phyloP scores from a whole-genome alignment of 2,888 invertebrate species.

The Orthosia gracilis region DNA sequence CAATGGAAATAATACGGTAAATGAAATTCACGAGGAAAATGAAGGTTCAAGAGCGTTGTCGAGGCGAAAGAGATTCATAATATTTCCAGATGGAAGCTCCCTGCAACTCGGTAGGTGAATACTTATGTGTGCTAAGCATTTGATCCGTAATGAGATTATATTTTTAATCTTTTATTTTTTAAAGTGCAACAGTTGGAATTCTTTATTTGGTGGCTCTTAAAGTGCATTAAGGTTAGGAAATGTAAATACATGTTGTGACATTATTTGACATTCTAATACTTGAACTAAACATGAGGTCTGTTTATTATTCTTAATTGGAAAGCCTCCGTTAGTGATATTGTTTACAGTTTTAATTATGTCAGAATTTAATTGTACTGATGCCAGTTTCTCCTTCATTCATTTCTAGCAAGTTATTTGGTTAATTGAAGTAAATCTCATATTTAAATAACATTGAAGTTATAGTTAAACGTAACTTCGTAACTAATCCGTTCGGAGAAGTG shows the following conservation, averaged over 20 bases:
- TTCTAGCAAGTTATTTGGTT: not conserved
- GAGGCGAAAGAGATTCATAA: constrained; percentile 91
- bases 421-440: not conserved
- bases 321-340: constrained; percentile 15
- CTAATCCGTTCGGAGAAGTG: constrained; percentile 17
- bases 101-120: constrained; percentile 90
- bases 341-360: constrained; percentile 9
- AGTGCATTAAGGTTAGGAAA: constrained; percentile 9
- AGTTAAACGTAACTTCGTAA: constrained; percentile 2
- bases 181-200: constrained; percentile 11
- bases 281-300: constrained; percentile 7
- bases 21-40: constrained; percentile 72
- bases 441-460: not conserved
- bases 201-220: constrained; percentile 5
- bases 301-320: constrained; percentile 51
- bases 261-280: constrained; percentile 18
- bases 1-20: constrained; percentile 71
- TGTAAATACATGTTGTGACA: not conserved
- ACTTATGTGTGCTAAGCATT: constrained; percentile 66
- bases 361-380: not conserved
- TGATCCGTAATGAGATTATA: constrained; percentile 48
- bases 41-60: constrained; percentile 82
- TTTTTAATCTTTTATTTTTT: constrained; percentile 5
- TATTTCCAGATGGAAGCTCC: constrained; percentile 92
- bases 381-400: not conserved